A percentile compares a stretch with the other conserved stretches of the same genome.
Conservation (phyloP, 1,140 invertebrate genomes). For the Drosophila littoralis region DNA sequence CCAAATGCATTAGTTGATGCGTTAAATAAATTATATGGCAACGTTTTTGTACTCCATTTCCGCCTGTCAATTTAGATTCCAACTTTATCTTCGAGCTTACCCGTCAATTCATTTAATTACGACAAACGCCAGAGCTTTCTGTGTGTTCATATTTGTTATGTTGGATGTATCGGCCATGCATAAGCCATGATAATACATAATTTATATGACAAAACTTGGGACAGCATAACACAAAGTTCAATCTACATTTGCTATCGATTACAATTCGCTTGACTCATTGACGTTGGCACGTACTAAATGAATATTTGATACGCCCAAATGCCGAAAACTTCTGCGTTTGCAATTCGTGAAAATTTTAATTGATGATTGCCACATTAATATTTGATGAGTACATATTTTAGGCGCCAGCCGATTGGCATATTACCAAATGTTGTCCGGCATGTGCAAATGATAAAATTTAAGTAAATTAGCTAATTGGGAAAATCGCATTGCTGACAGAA, state of each 20-base stretch:
- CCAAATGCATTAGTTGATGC: background rate
- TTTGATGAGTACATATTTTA: conserved; percentile 40
- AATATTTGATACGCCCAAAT: conserved; percentile 59
- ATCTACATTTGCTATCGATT: conserved; percentile 50
- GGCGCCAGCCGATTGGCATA: conserved; percentile 3
- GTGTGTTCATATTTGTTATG: conserved; percentile 9
- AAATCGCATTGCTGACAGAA: background rate
- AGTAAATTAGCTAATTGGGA: background rate
- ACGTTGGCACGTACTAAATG: conserved; percentile 61
- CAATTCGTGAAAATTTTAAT: conserved; percentile 65
- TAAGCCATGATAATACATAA: conserved; percentile 51
- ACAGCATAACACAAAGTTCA: conserved; percentile 45
- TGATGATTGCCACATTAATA: conserved; percentile 49
- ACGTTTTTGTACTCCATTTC: background rate
- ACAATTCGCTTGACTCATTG: conserved; percentile 36
- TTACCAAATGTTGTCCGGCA: background rate
- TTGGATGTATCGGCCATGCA: conserved; percentile 18
- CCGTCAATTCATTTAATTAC: conserved; percentile 46
- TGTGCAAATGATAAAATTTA: background rate
- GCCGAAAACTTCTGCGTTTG: conserved; percentile 36
- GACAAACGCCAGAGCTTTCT: background rate
- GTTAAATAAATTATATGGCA: background rate
- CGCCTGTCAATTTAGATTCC: background rate
- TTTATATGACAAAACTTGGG: conserved; percentile 40
- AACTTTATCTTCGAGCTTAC: conserved; percentile 11